These are phyloP conservation scores for Ectropis grisescens DNA, from an alignment of 1,140 invertebrate species.

Conservation along the genomic window DNA sequence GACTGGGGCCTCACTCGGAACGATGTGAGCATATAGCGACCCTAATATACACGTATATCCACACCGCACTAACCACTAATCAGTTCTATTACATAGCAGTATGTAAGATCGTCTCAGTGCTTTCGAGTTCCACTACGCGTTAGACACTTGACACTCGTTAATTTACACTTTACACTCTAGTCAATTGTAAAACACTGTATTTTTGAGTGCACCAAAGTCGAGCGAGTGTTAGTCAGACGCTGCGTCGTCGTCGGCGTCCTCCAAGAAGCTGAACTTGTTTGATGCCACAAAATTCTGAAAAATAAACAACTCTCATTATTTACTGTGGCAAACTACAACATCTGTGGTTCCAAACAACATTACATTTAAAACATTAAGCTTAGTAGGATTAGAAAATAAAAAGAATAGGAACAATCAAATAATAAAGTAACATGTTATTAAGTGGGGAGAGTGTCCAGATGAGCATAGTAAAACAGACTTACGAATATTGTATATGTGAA, in stretches of 20 bases:
- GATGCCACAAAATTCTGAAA: conserved; percentile 75
- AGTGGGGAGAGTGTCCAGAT: no score
- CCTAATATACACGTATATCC: conserved; percentile 39
- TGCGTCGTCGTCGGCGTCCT: conserved; percentile 57
- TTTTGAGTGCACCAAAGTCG: conserved; percentile 18
- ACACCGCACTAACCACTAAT: conserved; percentile 44
- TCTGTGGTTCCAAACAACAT: no score
- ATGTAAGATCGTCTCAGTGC: conserved; percentile 33
- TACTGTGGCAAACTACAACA: background rate
- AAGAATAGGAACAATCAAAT: no score
- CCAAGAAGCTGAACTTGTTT: conserved; percentile 72
- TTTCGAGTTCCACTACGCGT: conserved; percentile 25
- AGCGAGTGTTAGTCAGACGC: conserved; percentile 43
- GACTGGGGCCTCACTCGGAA: conserved; percentile 48
- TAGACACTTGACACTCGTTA: conserved; percentile 45
- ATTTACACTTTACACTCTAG: conserved; percentile 62
- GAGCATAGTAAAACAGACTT: no score
- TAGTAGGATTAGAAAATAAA: no score
- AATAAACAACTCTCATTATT: conserved; percentile 18
- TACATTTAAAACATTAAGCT: no score
- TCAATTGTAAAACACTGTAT: conserved; percentile 39
- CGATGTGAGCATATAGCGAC: conserved; percentile 40
- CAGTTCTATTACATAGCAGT: conserved; percentile 45
- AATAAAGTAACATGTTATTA: no score
- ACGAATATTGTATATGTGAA: no score